Evolutionary conservation across 2,113 vertebrate genomes (phyloP).

Genomic region (Corythaixoides concolor): DNA sequence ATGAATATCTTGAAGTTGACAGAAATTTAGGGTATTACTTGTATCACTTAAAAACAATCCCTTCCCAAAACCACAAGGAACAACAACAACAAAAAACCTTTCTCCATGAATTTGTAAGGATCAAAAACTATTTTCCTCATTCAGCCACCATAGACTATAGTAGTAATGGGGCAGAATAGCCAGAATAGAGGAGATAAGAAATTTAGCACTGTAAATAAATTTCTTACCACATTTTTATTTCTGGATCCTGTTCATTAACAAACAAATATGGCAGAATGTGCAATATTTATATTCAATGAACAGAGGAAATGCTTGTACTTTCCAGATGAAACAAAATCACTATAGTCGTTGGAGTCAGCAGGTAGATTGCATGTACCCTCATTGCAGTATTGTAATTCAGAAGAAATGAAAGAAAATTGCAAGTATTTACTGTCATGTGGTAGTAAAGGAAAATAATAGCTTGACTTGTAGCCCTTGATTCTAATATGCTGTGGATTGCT

Average conservation of each 20-base stretch:
- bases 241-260: neutral
- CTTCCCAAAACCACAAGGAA: neutral
- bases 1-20: neutral
- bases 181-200: neutral
- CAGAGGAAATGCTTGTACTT: neutral
- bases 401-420: neutral
- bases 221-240: neutral
- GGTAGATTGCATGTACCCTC: neutral
- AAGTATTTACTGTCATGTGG: neutral
- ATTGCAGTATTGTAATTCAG: neutral
- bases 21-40: neutral
- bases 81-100: neutral
- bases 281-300: neutral
- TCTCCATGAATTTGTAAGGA: neutral
- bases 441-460: neutral
- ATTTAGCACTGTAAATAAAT: neutral
- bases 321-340: neutral
- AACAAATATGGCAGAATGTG: neutral
- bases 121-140: neutral
- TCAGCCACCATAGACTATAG: neutral
- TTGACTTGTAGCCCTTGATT: neutral
- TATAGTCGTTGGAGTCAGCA: neutral
- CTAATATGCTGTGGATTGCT: fast-evolving
- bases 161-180: neutral
- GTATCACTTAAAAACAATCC: neutral